These are phyloP conservation scores for Thera obeliscata DNA, from an alignment of 2,888 invertebrate genomes.

Conservation along the genomic window DNA sequence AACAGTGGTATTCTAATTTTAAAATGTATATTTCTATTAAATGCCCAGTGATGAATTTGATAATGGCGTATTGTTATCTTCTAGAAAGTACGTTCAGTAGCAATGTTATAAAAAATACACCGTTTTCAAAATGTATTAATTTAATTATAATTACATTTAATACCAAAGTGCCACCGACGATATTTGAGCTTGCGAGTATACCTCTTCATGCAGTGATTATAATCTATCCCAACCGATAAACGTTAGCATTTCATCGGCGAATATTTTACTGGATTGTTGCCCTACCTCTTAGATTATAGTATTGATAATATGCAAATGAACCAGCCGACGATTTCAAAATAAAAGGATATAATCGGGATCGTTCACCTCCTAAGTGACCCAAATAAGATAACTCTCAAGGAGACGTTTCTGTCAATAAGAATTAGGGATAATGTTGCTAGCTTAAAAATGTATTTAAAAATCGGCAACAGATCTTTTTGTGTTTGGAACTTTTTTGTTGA, in stretches of 20 bases:
- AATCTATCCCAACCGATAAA: conserved; percentile 61
- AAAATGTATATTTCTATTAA: too few relatives aligned
- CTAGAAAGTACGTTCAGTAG: background rate
- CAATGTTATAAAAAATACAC: conserved; percentile 1
- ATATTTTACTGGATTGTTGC: conserved; percentile 76
- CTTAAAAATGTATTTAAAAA: conserved; percentile 53
- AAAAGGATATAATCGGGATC: conserved; percentile 73
- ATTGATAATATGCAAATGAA: conserved; percentile 80
- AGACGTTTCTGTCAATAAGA: conserved; percentile 73
- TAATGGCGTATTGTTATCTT: too few relatives aligned
- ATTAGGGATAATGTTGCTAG: conserved; percentile 76
- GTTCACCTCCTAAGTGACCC: conserved; percentile 76
- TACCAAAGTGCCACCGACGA: conserved; percentile 27
- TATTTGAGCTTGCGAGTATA: conserved; percentile 48
- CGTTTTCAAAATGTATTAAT: conserved; percentile 13
- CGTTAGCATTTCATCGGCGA: conserved; percentile 72
- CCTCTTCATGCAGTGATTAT: conserved; percentile 47
- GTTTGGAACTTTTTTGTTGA: conserved; percentile 25
- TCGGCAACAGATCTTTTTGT: conserved; percentile 41
- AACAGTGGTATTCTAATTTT: too few relatives aligned
- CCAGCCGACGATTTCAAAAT: conserved; percentile 71
- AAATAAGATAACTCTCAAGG: conserved; percentile 74
- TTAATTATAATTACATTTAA: conserved; percentile 32
- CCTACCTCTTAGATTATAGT: conserved; percentile 73
- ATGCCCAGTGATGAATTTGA: too few relatives aligned